phyloP scores from a whole-genome alignment of 2,797 vertebrate species.

The Spheniscus humboldti region DNA sequence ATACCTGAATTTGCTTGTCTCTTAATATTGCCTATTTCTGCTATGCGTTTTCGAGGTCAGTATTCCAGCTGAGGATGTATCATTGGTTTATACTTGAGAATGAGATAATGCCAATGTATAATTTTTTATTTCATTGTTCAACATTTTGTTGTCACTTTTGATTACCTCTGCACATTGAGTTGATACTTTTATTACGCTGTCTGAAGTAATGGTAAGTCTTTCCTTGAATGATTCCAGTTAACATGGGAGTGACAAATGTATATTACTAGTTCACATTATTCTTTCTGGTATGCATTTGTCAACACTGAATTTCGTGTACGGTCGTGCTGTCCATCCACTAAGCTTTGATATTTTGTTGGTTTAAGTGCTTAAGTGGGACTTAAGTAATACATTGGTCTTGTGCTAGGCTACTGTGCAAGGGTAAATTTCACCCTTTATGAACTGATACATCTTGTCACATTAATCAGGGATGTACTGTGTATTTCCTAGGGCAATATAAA shows the following conservation, averaged over 20 bases:
- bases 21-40: background rate
- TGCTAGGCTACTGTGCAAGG: conserved; percentile 1
- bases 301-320: background rate
- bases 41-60: background rate
- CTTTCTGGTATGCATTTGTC: background rate
- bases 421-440: conserved; percentile 58
- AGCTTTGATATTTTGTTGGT: background rate
- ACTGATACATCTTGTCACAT: conserved; percentile 62
- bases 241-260: background rate
- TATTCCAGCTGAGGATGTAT: background rate
- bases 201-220: background rate
- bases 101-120: background rate
- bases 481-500: conserved; percentile 49
- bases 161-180: background rate
- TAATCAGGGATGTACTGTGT: conserved; percentile 32
- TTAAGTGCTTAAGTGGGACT: conserved; percentile 29
- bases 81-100: background rate
- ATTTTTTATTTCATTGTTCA: background rate
- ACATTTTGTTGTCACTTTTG: background rate
- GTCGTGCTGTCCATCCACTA: background rate
- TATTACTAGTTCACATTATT: background rate
- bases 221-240: background rate
- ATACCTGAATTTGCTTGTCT: background rate
- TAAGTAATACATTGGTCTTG: conserved; percentile 11
- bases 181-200: background rate